Percentiles rank a stretch among this genome's conserved stretches.
Evolutionary conservation across 2,888 invertebrate species (phyloP).

Genomic region (Nomada goodeniana): DNA sequence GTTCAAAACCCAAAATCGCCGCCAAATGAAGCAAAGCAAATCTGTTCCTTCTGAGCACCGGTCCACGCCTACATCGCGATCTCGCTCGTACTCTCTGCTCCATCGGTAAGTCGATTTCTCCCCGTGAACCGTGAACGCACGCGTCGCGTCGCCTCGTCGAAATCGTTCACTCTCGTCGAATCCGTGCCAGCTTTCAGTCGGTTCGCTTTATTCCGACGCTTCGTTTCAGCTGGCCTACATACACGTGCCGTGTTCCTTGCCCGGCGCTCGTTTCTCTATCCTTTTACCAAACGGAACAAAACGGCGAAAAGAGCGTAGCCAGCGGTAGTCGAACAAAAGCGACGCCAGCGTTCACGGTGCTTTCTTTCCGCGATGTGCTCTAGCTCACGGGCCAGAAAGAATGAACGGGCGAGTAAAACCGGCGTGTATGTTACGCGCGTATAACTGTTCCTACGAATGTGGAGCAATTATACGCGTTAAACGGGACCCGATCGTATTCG

Average conservation of each 20-base stretch:
- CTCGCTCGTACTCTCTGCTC: neutral
- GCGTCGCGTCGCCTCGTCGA: constrained; percentile 11
- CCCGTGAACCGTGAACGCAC: constrained; percentile 33
- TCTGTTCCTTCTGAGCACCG: neutral
- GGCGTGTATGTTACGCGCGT: neutral
- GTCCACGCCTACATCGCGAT: neutral
- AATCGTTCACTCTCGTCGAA: constrained; percentile 44
- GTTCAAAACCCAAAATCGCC: too few relatives aligned
- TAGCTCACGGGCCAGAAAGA: constrained; percentile 12
- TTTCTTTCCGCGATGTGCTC: constrained; percentile 8
- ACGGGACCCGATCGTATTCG: constrained; percentile 48
- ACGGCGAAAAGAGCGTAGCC: constrained; percentile 33
- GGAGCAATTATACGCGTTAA: constrained; percentile 59
- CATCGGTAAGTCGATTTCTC: constrained; percentile 14
- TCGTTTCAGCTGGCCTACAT: constrained; percentile 57
- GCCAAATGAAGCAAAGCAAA: neutral
- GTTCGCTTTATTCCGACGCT: constrained; percentile 52
- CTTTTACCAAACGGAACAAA: constrained; percentile 58
- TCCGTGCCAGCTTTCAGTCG: constrained; percentile 42
- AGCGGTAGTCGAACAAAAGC: constrained; percentile 41
- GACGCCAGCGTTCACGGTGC: constrained; percentile 10
- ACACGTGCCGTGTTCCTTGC: constrained; percentile 37
- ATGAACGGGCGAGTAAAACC: constrained; percentile 1
- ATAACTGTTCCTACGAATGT: constrained; percentile 57
- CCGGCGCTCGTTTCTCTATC: constrained; percentile 42